Conservation (phyloP, 2,113 vertebrate genomes). For the Okapia johnstoni region DNA sequence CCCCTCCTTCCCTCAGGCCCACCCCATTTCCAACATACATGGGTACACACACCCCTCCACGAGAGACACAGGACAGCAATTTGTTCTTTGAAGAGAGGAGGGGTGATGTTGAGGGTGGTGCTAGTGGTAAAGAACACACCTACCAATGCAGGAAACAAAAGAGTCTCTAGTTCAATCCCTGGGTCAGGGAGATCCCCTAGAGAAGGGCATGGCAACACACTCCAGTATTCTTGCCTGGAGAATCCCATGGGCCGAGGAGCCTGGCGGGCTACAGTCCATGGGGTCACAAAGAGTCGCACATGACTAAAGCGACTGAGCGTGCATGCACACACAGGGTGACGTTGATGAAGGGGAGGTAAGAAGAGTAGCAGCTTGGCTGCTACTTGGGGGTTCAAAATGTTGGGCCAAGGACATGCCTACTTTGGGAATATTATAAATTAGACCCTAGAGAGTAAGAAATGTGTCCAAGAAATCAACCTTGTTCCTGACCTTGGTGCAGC, state of each 20-base stretch:
- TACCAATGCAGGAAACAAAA: neutral
- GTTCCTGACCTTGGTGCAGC: neutral
- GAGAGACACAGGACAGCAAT: neutral
- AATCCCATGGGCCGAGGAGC: neutral
- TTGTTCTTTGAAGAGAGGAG: neutral
- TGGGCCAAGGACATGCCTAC: neutral
- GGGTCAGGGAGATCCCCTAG: neutral
- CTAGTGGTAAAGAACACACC: neutral
- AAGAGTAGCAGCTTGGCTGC: neutral
- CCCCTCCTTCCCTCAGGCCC: neutral
- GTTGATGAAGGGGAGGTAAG: neutral
- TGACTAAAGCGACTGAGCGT: neutral
- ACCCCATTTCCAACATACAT: neutral
- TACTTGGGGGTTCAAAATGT: neutral
- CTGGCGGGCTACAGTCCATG: neutral
- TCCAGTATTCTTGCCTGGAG: neutral
- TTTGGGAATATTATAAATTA: neutral
- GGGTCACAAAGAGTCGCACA: neutral
- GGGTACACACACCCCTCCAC: neutral
- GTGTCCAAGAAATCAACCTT: constrained; percentile 18
- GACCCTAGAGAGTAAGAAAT: neutral
- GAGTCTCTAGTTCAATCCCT: neutral
- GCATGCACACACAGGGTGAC: neutral
- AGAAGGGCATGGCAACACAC: neutral
- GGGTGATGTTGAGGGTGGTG: neutral